phyloP scores from a whole-genome alignment of 2,113 vertebrate species.

The Aldabrachelys gigantea region DNA sequence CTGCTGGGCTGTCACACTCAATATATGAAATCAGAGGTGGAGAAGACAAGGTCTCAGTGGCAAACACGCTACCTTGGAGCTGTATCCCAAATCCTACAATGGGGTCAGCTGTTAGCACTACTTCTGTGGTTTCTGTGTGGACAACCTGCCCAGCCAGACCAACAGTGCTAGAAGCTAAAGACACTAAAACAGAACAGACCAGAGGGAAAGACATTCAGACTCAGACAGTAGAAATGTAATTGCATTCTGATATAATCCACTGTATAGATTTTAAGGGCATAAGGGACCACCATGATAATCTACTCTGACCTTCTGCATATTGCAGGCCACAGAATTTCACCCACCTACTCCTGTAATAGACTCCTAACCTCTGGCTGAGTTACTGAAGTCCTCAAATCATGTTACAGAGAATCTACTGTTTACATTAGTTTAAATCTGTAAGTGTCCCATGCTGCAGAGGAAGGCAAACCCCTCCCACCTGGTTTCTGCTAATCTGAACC shows the following conservation, averaged over 20 bases:
- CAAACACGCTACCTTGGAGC: slow-evolving; percentile 97
- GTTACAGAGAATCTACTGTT: not conserved
- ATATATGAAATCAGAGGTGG: slow-evolving; percentile 98
- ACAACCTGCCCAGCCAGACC: slow-evolving; percentile 97
- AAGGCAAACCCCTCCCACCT: not conserved
- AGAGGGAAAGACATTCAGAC: slow-evolving; percentile 52
- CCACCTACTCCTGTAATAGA: not conserved
- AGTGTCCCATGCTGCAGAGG: not conserved
- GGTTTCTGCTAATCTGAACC: not conserved
- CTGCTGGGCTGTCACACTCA: slow-evolving; percentile 95
- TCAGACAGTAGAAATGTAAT: not conserved
- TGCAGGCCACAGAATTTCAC: not conserved
- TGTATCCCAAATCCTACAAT: slow-evolving; percentile 96
- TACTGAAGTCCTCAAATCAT: not conserved
- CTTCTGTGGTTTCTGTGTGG: slow-evolving; percentile 97
- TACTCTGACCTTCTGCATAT: not conserved
- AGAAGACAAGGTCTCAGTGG: slow-evolving; percentile 96
- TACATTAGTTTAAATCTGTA: not conserved
- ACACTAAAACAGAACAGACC: slow-evolving; percentile 83
- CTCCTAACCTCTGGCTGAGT: not conserved
- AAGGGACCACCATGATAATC: not conserved
- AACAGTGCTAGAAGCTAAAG: slow-evolving; percentile 95
- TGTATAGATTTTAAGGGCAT: not conserved
- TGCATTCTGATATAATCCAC: not conserved
- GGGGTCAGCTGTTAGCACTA: slow-evolving; percentile 91